Evolutionary conservation across 2,113 vertebrate species (phyloP), one percentile per base, ranked within the genome.

Genomic region (Phodopus roborovskii): DNA sequence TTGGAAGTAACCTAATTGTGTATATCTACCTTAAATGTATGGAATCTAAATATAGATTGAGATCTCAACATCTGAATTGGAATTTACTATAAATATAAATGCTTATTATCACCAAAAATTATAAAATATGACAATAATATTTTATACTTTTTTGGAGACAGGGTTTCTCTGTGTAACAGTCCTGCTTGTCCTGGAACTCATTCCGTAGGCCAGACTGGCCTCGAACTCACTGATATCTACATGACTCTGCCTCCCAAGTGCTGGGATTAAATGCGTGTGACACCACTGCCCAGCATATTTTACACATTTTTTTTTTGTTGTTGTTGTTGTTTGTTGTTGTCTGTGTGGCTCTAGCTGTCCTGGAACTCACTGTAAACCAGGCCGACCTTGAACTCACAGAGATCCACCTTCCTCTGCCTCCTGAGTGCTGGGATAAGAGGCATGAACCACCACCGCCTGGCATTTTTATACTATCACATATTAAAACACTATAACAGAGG

Each of bases 401-500:
- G 70, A n/a, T 71, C 17, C 36, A 20, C 70, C 7, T 70, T 15
- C 11, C 68, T 70, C 68, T 70, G 33, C 33, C 68, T 70, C 66
- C 33, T 33, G 7, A 19, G 36, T 71, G 7, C 68, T 71, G 68
- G 36, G 68, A 19, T n/a, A n/a, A n/a, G n/a, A n/a, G 36, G 68
- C 68, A 0, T n/a, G 68, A 0, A 0, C 68, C 15, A 71, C 68
- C 68, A 71, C 16, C 2, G 17, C 16, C 68, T 19, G 7, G 36
- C 68, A 86, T 22, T 64, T 96, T 85, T 79, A 95, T 90, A 12
- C 93, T 92, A 84, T 77, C 90, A 56, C 45, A 73, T 92, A 77
- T 68, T 75, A 90, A 93, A 94, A 91, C 82, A 90, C 71, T 94
- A 88, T 96, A 96, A 73, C 56, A 92, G 45, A 89, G 6, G 36